Conservation (phyloP, 2,888 invertebrate genomes). For the Oscheius sp. region DNA sequence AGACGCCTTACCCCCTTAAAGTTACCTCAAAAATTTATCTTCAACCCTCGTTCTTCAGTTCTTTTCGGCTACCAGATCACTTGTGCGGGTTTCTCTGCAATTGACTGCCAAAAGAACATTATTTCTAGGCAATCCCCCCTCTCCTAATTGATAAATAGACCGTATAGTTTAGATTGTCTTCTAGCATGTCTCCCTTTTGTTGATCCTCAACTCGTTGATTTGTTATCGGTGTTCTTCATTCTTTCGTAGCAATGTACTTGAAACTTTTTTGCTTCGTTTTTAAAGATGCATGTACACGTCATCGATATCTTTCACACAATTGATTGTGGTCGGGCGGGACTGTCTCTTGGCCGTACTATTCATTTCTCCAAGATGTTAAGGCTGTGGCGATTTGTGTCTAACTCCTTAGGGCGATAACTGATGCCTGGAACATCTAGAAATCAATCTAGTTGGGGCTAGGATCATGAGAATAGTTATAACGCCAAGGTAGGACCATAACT, state of each 20-base stretch:
- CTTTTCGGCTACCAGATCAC: constrained; percentile 20
- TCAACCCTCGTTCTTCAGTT: neutral
- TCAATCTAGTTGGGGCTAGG: too few relatives aligned
- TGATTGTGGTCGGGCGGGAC: too few relatives aligned
- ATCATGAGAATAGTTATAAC: too few relatives aligned
- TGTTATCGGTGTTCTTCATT: constrained; percentile 4
- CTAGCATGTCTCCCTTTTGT: constrained; percentile 2
- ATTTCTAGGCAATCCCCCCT: neutral
- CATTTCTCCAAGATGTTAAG: too few relatives aligned
- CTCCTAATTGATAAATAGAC: neutral
- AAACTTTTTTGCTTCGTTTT: neutral
- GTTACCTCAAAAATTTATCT: constrained; percentile 4
- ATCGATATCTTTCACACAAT: too few relatives aligned
- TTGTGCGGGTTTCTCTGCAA: constrained; percentile 33
- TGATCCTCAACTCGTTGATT: constrained; percentile 19
- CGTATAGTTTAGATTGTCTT: constrained; percentile 9
- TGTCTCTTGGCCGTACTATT: too few relatives aligned
- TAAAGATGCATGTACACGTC: too few relatives aligned
- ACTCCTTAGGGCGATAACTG: too few relatives aligned
- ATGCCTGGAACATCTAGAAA: too few relatives aligned
- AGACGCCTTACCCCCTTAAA: constrained; percentile 27
- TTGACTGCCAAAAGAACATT: constrained; percentile 1
- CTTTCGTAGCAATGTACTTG: neutral
- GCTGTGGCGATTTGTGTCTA: too few relatives aligned
- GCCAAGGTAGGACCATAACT: too few relatives aligned